These are phyloP conservation scores for Rhipidura dahli DNA, from an alignment of 2,113 vertebrate genomes.

Conservation along the genomic window DNA sequence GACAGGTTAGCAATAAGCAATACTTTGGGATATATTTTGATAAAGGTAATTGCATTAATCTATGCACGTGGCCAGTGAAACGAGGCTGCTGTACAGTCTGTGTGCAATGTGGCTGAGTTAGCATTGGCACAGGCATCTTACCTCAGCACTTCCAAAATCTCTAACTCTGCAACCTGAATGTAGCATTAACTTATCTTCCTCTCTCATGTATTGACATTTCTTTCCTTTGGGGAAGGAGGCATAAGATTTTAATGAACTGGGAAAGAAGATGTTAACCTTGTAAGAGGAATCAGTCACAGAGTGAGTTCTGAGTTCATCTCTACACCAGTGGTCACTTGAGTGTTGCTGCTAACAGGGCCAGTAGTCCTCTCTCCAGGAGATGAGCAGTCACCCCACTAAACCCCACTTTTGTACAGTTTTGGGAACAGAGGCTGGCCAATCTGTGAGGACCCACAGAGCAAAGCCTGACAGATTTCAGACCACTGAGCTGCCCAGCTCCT, in stretches of 20 bases:
- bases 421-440: not conserved
- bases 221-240: conserved; percentile 19
- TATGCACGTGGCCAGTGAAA: not conserved
- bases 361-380: not conserved
- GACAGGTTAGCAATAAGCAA: not conserved
- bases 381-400: not conserved
- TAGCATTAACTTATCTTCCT: not conserved
- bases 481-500: not conserved
- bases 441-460: not conserved
- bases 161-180: not conserved
- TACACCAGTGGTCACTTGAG: not conserved
- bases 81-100: not conserved
- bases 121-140: not conserved
- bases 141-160: conserved; percentile 27
- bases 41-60: not conserved
- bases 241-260: not conserved
- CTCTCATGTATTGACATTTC: conserved; percentile 9
- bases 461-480: not conserved
- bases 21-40: not conserved
- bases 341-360: not conserved
- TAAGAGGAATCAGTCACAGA: not conserved
- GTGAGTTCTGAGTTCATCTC: not conserved
- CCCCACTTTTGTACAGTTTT: not conserved
- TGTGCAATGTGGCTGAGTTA: not conserved
- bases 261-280: not conserved